Conservation (phyloP, 2,797 vertebrate species). For the Lutjanus campechanus region DNA sequence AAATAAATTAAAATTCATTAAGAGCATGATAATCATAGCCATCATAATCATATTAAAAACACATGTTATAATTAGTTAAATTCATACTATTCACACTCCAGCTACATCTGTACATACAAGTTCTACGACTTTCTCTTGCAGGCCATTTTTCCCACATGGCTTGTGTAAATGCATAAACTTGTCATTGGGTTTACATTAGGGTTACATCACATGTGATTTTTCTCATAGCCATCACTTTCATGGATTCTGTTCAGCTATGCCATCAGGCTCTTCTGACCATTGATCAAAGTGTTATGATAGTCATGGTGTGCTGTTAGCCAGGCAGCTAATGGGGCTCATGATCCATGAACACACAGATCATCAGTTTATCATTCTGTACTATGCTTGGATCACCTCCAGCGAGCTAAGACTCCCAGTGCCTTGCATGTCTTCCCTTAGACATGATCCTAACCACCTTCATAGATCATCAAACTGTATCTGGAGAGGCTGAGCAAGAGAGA, state of each 20-base stretch:
- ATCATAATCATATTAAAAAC: no score
- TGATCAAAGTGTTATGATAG: conserved; percentile 42
- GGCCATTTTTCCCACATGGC: neutral
- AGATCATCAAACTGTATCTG: conserved; percentile 59
- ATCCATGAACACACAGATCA: conserved; percentile 29
- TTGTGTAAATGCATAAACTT: neutral
- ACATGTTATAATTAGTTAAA: no score
- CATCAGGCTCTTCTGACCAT: conserved; percentile 14
- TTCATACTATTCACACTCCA: no score
- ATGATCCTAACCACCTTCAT: conserved; percentile 63
- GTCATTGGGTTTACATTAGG: neutral
- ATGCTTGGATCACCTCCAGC: conserved; percentile 25
- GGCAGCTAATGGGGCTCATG: conserved; percentile 7
- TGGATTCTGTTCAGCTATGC: conserved; percentile 14
- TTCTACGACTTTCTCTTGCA: neutral
- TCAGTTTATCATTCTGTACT: conserved; percentile 21
- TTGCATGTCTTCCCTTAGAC: conserved; percentile 40
- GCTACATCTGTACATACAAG: neutral
- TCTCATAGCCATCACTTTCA: conserved; percentile 16
- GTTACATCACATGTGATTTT: conserved; percentile 15
- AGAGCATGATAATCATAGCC: no score
- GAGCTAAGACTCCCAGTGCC: conserved; percentile 9
- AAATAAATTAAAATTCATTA: no score
- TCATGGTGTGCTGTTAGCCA: conserved; percentile 11
- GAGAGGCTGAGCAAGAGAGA: conserved; percentile 32